Evolutionary conservation across 2,888 invertebrate genomes (phyloP).

Genomic region (Platycnemis pennipes): DNA sequence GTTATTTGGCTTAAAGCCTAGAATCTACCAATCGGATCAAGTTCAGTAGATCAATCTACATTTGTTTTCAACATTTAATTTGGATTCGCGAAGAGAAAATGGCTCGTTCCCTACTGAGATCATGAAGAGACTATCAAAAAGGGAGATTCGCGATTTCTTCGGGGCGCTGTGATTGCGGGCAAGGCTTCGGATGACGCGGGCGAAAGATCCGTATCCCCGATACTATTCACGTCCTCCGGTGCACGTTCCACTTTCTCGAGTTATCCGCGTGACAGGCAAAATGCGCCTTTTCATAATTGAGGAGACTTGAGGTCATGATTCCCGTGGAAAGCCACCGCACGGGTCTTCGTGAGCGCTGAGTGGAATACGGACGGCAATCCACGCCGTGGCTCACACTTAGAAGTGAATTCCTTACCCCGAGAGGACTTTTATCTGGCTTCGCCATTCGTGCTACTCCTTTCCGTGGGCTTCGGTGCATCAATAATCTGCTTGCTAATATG

Average conservation of each 20-base stretch:
- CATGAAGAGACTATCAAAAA: not conserved
- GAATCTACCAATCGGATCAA: not conserved
- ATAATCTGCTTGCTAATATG: conserved; percentile 21
- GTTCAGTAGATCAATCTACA: not conserved
- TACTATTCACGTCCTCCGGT: not conserved
- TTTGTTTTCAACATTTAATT: not conserved
- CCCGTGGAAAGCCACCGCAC: not conserved
- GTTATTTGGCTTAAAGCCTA: no score
- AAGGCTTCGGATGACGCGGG: not conserved
- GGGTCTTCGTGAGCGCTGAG: not conserved
- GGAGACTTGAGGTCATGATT: not conserved
- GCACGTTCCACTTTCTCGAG: not conserved
- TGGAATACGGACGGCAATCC: not conserved
- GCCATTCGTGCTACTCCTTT: conserved; percentile 11
- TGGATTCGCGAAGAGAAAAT: not conserved
- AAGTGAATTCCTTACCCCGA: not conserved
- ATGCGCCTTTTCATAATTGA: not conserved
- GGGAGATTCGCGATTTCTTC: not conserved
- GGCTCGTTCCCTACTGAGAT: not conserved
- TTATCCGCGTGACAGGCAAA: not conserved
- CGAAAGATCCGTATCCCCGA: not conserved
- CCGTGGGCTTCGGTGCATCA: conserved; percentile 10
- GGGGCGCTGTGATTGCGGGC: not conserved
- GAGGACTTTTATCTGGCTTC: not conserved
- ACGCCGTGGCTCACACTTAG: not conserved